Base-by-base conservation (phyloP, 2,113 vertebrate genomes). In the Planiliza haematocheilus region DNA sequence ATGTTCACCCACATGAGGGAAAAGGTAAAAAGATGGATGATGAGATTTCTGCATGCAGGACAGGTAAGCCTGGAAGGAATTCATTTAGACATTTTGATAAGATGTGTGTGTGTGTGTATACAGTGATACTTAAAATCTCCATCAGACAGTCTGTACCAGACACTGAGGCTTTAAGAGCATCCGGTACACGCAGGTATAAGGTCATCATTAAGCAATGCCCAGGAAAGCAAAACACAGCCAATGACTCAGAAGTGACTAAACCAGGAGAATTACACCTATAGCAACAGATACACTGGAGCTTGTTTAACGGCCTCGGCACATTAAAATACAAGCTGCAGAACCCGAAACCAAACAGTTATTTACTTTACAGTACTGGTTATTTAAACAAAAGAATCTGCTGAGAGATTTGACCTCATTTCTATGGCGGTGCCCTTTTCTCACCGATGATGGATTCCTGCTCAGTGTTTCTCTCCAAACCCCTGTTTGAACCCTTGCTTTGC, bases 401-500 rank as follows among this genome's bases (percentile, higher is more conserved):
- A 69, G 46, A 52, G 1, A 48, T 80, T 50, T 82, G 70, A 77
- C 67, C 41, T 10, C 49, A 7, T 38, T 34, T 24, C 13, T 64
- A 45, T 9, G 21, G 59, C 1, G 12, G 5, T 78, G 51, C 16
- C 64, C 64, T 74, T 63, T 50, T 56, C 65, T 67, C 55, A 74
- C 30, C 55, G 61, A 39, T 34, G 70, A 81, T 50, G 82, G 84
- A 71, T 71, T 92, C 81, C 68, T 58, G 58, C n/a, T 30, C 24
- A 30, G 24, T n/a, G n/a, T 30, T 30, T 30, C 24, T 30, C 24
- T 30, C 24, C 24, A 30, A 30, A 30, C 24, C 24, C 5, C 24
- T 30, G 24, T 30, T 30, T 30, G 24, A 30, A 30, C 24, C 24
- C 24, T 42, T 72, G 71, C 69, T 87, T 84, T 79, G 79, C 82